phyloP scores from a whole-genome alignment of 2,888 invertebrate species.

The Brachypalpus laphriformis region DNA sequence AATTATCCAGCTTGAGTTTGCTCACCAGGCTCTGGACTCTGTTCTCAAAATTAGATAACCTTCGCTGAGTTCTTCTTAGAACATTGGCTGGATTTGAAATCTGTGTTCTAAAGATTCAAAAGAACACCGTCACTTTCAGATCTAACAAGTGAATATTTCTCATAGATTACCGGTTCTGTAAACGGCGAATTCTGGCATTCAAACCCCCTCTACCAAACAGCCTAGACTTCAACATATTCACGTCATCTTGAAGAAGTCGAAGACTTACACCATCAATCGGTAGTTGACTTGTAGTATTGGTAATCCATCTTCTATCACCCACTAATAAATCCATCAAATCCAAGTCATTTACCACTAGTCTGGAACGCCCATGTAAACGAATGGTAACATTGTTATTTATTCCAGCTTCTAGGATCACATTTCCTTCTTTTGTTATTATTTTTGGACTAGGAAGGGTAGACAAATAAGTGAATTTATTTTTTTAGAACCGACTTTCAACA shows the following conservation, averaged over 20 bases:
- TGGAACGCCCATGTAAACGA: slow-evolving; percentile 87
- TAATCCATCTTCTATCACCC: slow-evolving; percentile 21
- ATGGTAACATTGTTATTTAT: slow-evolving; percentile 91
- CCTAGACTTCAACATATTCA: slow-evolving; percentile 84
- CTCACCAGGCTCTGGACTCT: slow-evolving; percentile 77
- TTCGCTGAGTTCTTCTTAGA: slow-evolving; percentile 80
- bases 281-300: slow-evolving; percentile 8
- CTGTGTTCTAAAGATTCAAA: slow-evolving; percentile 75
- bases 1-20: slow-evolving; percentile 85
- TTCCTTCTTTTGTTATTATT: slow-evolving; percentile 87
- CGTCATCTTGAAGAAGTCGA: slow-evolving; percentile 84
- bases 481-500: neutral
- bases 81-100: slow-evolving; percentile 65
- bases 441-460: slow-evolving; percentile 77
- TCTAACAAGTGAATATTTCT: neutral
- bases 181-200: slow-evolving; percentile 65
- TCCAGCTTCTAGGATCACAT: slow-evolving; percentile 91
- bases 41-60: slow-evolving; percentile 82
- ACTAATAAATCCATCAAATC: slow-evolving; percentile 84
- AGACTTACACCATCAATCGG: slow-evolving; percentile 61
- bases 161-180: slow-evolving; percentile 77
- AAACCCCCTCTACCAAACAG: slow-evolving; percentile 76
- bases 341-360: slow-evolving; percentile 88
- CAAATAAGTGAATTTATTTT: neutral
- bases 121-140: neutral